Percentiles rank a stretch among this genome's conserved stretches.
These are phyloP conservation scores for Arctia plantaginis DNA, from an alignment of 2,888 invertebrate genomes.

Conservation along the genomic window DNA sequence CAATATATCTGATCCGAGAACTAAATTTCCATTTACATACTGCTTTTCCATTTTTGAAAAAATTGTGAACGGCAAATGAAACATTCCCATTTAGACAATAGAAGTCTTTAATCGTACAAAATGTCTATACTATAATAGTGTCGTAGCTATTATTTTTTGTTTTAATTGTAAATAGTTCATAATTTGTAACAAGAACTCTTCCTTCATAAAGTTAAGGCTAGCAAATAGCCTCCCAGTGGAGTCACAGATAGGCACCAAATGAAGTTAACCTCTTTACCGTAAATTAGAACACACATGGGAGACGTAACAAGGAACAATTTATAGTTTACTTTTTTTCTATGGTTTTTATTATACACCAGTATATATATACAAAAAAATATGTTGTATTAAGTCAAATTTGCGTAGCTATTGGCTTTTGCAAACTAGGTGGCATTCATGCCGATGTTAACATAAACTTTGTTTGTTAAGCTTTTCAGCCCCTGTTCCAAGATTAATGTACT, in stretches of 20 bases:
- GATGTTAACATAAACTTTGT: slow-evolving; percentile 46
- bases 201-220: background rate
- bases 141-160: too few relatives aligned
- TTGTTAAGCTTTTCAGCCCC: slow-evolving; percentile 27
- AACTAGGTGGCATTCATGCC: slow-evolving; percentile 23
- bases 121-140: too few relatives aligned
- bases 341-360: background rate
- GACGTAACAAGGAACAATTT: slow-evolving; percentile 8
- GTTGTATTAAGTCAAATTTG: slow-evolving; percentile 39
- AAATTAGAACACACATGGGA: slow-evolving; percentile 12
- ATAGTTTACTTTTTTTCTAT: background rate
- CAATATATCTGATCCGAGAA: too few relatives aligned
- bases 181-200: background rate
- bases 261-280: slow-evolving; percentile 1
- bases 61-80: too few relatives aligned
- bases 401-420: slow-evolving; percentile 30
- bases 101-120: too few relatives aligned
- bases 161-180: background rate
- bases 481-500: slow-evolving; percentile 32
- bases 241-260: slow-evolving; percentile 9
- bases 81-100: too few relatives aligned
- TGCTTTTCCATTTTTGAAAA: too few relatives aligned
- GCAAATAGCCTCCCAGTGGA: background rate
- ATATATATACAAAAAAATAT: too few relatives aligned
- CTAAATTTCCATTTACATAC: too few relatives aligned